Base-by-base conservation (phyloP, 2,888 invertebrate genomes). In the Hypolimnas misippus region DNA sequence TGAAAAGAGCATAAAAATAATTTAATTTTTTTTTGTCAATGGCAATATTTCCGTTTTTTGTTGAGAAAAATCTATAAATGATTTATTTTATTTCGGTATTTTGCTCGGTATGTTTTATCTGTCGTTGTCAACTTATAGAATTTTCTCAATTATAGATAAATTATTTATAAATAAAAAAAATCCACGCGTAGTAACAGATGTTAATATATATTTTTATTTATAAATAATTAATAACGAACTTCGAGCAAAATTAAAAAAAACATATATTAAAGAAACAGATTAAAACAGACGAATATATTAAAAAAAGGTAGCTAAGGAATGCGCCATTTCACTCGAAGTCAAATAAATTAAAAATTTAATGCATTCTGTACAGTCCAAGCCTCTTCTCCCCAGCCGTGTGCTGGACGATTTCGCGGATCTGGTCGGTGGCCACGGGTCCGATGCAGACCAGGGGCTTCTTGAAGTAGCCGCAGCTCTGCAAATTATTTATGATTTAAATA, bases 361-460 rank as follows among this genome's bases (percentile, higher is more conserved):
- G 91, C 65, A 92, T 83, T 75, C 93, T 90, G 83, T 93, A 94
- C 10, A 93, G 93, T 10, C 96, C 96, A 66, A 96, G 94, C 71
- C 96, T 93, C 78, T 96, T 97, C 76, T 97, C 96, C 1, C 96
- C 96, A 54, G 96, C 95, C 3, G 96, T 96, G 79, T 96, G 96
- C 76, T 96, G 95, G 0, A 96, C 94, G 62, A 92, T 93, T 62
- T 92, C 92, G 49, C 90, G 88, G 60, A 96, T 94, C 81, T 96
- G 96, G 76, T 96, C 96, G 1, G 95, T 94, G 6, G 96, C 96
- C 0, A 97, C 96, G 0, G 96, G 96, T 0, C 97, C 97, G 77
- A 97, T 96, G 93, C 97, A 97, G 17, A 96, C 95, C 52, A 97
- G 91, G 0, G 97, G 96, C 77, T 97, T 97, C 81, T 96, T 97